Percentiles rank a stretch among this genome's conserved stretches.
Evolutionary conservation across 2,888 invertebrate species (phyloP).

Genomic region (Clanis bilineata): DNA sequence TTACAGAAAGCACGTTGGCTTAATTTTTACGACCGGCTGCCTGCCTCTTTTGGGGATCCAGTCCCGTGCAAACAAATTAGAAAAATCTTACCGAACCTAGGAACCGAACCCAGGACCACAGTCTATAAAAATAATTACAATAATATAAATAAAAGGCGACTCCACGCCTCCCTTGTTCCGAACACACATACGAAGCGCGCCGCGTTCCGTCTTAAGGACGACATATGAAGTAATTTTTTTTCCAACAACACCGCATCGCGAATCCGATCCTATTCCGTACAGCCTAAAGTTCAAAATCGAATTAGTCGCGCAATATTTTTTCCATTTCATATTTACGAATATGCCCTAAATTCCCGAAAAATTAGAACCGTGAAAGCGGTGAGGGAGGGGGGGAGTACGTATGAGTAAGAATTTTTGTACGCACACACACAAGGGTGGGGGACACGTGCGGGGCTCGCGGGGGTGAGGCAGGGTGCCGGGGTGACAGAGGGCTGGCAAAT

Average conservation of each 20-base stretch:
- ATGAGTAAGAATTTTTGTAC: conserved; percentile 59
- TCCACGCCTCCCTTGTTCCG: conserved; percentile 51
- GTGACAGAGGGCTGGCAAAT: conserved; percentile 33
- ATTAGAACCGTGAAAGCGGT: conserved; percentile 82
- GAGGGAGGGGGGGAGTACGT: conserved; percentile 53
- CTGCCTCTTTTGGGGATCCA: too few relatives aligned
- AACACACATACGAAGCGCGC: conserved; percentile 79
- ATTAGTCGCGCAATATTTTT: conserved; percentile 75
- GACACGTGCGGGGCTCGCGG: conserved; percentile 37
- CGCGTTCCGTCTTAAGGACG: conserved; percentile 82
- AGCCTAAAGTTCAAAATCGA: conserved; percentile 48
- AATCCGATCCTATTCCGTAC: conserved; percentile 42
- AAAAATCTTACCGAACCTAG: too few relatives aligned
- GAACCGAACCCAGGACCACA: too few relatives aligned
- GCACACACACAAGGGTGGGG: conserved; percentile 47
- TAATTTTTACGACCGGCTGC: too few relatives aligned
- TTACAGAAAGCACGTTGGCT: too few relatives aligned
- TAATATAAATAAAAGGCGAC: conserved; percentile 33
- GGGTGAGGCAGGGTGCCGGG: conserved; percentile 31
- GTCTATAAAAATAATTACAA: neutral
- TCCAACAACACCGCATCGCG: conserved; percentile 55
- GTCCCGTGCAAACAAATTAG: too few relatives aligned
- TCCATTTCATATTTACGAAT: conserved; percentile 84
- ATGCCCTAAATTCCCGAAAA: conserved; percentile 83
- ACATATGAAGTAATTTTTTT: conserved; percentile 83